Conservation (phyloP, 1,140 invertebrate species). For the Metopolophium dirhodum region DNA sequence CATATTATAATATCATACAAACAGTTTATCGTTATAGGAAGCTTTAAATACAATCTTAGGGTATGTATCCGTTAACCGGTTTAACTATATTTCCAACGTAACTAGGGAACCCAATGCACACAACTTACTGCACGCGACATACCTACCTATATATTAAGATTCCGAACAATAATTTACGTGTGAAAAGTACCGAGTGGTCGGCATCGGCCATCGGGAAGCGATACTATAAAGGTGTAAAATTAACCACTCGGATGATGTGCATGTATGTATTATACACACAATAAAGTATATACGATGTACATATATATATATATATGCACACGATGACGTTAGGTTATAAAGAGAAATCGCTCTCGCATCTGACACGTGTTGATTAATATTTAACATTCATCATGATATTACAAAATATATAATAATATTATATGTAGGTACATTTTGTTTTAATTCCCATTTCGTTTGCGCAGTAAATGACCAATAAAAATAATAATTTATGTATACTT, state of each 20-base stretch:
- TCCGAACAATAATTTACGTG: constrained; percentile 35
- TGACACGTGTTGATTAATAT: constrained; percentile 49
- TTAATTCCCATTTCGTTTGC: not conserved
- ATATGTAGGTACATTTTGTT: not conserved
- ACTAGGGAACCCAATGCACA: not conserved
- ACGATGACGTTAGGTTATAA: not conserved
- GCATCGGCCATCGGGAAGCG: not conserved
- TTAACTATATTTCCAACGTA: not conserved
- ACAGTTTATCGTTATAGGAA: not conserved
- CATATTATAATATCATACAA: not conserved
- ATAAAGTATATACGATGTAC: not conserved
- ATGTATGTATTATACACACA: not conserved
- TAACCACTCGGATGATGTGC: constrained; percentile 14
- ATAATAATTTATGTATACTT: constrained; percentile 20
- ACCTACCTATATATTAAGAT: not conserved
- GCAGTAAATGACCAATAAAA: constrained; percentile 25
- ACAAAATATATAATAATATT: not conserved
- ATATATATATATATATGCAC: not conserved
- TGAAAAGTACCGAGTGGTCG: not conserved
- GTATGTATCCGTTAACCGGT: constrained; percentile 16
- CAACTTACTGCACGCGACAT: constrained; percentile 6
- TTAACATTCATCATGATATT: constrained; percentile 35
- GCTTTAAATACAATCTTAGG: not conserved
- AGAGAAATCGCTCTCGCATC: constrained; percentile 41
- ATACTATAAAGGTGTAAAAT: constrained; percentile 35